A percentile compares a stretch with the other conserved stretches of the same genome.
These are phyloP conservation scores for Drosophila ohnishii DNA, from an alignment of 1,140 invertebrate species.

Conservation along the genomic window DNA sequence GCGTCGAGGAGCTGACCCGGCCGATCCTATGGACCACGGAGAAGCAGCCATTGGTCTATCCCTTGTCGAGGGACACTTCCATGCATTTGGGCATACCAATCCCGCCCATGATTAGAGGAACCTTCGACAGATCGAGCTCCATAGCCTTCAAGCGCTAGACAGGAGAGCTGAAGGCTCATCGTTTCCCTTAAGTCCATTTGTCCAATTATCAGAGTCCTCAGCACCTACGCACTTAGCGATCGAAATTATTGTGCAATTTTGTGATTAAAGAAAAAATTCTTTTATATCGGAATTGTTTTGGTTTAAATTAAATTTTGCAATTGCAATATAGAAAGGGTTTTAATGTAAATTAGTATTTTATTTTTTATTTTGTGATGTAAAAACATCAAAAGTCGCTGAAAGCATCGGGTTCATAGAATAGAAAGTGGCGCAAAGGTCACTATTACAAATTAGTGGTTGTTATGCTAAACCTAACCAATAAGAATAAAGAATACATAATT, in stretches of 20 bases:
- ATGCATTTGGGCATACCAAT: slow-evolving; percentile 49
- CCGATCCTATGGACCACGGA: slow-evolving; percentile 45
- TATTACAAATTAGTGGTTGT: too few relatives aligned
- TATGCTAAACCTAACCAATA: neutral
- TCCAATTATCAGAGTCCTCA: neutral
- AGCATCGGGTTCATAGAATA: too few relatives aligned
- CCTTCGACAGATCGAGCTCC: slow-evolving; percentile 22
- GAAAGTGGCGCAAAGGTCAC: too few relatives aligned
- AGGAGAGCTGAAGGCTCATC: neutral
- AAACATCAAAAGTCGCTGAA: too few relatives aligned
- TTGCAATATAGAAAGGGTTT: too few relatives aligned
- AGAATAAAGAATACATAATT: neutral
- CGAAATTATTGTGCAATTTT: slow-evolving; percentile 4
- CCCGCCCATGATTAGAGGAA: slow-evolving; percentile 24
- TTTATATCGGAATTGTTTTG: neutral
- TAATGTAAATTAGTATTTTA: too few relatives aligned
- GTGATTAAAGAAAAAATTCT: neutral
- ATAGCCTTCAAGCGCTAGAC: slow-evolving; percentile 56
- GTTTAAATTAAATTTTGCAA: too few relatives aligned
- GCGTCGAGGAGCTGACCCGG: slow-evolving; percentile 30
- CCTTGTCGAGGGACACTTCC: slow-evolving; percentile 23
- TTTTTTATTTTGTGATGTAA: too few relatives aligned
- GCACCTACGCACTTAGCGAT: neutral
- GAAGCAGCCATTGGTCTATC: slow-evolving; percentile 39
- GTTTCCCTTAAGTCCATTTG: too few relatives aligned